A percentile compares a stretch with the other conserved stretches of the same genome.
These are phyloP conservation scores for Limnephilus rhombicus DNA, from an alignment of 2,888 invertebrate species.

Conservation along the genomic window DNA sequence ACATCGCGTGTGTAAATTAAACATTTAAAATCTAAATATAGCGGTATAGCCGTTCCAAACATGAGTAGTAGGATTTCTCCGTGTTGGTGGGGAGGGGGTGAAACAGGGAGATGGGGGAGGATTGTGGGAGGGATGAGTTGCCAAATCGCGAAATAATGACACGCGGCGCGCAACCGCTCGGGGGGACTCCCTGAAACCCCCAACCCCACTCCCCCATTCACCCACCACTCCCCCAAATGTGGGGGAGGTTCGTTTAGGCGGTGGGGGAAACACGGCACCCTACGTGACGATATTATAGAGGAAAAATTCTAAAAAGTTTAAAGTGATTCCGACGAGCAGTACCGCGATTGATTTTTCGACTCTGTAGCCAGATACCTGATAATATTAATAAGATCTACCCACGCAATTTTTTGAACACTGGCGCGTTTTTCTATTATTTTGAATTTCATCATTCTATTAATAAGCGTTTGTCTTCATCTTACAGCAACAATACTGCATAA, in stretches of 20 bases:
- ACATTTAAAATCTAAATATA: constrained; percentile 54
- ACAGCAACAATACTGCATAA: too few relatives aligned
- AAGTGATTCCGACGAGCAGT: constrained; percentile 57
- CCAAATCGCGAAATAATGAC: constrained; percentile 67
- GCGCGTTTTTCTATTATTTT: neutral
- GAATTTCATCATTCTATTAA: neutral
- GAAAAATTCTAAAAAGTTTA: constrained; percentile 59
- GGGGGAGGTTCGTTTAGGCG: constrained; percentile 34
- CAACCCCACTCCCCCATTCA: constrained; percentile 6
- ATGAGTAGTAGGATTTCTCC: constrained; percentile 53
- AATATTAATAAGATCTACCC: neutral
- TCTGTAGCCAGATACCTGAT: constrained; percentile 10
- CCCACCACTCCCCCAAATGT: constrained; percentile 11
- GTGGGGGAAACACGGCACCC: constrained; percentile 41
- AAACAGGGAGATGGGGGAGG: neutral
- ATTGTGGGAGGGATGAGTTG: constrained; percentile 62
- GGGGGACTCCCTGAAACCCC: neutral
- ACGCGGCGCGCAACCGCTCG: constrained; percentile 53
- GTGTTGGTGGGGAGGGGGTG: constrained; percentile 24
- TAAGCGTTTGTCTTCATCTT: neutral
- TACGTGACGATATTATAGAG: constrained; percentile 59
- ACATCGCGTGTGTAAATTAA: constrained; percentile 47
- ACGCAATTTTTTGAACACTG: neutral
- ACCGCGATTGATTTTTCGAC: constrained; percentile 58
- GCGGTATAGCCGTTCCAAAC: constrained; percentile 36